Base-by-base conservation (phyloP, 2,888 invertebrate genomes). In the Xiphydria camelus region DNA sequence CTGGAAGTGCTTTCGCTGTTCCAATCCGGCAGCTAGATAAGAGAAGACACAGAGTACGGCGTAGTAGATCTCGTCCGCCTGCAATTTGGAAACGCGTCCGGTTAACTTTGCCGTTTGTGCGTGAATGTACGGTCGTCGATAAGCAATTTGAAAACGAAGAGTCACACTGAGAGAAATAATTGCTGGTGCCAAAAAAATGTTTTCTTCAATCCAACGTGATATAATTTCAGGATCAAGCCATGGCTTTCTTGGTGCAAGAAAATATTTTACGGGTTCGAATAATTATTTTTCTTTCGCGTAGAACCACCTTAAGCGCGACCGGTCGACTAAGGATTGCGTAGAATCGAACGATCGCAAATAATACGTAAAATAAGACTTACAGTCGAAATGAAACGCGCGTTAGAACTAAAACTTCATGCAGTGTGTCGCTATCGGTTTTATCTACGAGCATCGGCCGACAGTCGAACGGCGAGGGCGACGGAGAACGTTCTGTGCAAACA, bases 31-130 rank as follows among this genome's bases (percentile, higher is more conserved):
- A 51, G 97, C 97, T 73, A 97, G 87, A 80, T 98, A 98, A 38
- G 98, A 98, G 80, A 99, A 99, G 59, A 99, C 95, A 82, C 99
- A 99, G 63, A 99, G 83, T 52, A 99, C 97, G 64, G 99, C 94
- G 79, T 99, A 99, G 79, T 97, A 98, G 70, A 99, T 99, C 79
- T 98, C 96, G 79, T 97, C 95, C 75, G 98, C 96, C 97, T 98
- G 79, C 15, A 61, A 68, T 47, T 56, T 3, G 49, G 10, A 40
- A 12, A 22, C 9, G 9, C 7, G n/a, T 9, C 35, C 4, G 7
- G 14, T 5, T 22, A 6, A 41, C 19, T 25, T 22, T 19, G 7
- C 14, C 22, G 23, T 19, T 17, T 20, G n/a, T 19, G 17, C 32
- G 26, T 26, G 18, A 9, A 10, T 26, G 9, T 33, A 18, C 9